These are phyloP conservation scores for Botia kubotai DNA, from an alignment of 2,797 vertebrate genomes.

Conservation along the genomic window DNA sequence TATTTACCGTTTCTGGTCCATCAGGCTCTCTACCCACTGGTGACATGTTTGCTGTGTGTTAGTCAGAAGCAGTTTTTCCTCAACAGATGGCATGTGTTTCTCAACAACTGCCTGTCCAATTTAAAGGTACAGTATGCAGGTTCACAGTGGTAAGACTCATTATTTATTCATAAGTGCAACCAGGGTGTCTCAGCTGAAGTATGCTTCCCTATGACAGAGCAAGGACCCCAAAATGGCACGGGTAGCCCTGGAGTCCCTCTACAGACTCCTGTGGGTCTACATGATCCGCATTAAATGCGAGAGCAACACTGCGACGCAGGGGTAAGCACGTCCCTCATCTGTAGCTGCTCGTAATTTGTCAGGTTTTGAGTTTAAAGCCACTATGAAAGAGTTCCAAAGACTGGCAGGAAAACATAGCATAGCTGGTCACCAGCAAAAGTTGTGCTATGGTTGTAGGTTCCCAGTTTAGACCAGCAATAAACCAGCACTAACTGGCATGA, in stretches of 20 bases:
- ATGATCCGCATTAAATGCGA: slow-evolving; percentile 99
- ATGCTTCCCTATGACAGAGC: slow-evolving; percentile 78
- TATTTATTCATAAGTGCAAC: not conserved
- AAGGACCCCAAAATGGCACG: slow-evolving; percentile 99
- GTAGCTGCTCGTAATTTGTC: not conserved
- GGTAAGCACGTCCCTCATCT: slow-evolving; percentile 73
- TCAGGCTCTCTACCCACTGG: slow-evolving; percentile 95
- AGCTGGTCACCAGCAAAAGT: too few species aligned
- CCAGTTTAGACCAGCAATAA: too few species aligned
- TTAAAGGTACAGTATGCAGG: slow-evolving; percentile 82
- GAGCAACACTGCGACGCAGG: slow-evolving; percentile 98
- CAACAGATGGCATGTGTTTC: slow-evolving; percentile 97
- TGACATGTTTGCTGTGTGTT: slow-evolving; percentile 97
- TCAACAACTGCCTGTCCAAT: slow-evolving; percentile 98
- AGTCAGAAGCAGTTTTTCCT: slow-evolving; percentile 98
- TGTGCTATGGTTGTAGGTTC: too few species aligned
- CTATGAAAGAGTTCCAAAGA: slow-evolving; percentile 3
- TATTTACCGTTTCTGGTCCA: slow-evolving; percentile 46
- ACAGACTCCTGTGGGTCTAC: slow-evolving; percentile 98
- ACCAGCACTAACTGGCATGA: not conserved
- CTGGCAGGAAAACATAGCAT: not conserved
- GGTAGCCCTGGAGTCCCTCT: slow-evolving; percentile 95
- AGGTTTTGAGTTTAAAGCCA: slow-evolving; percentile 16
- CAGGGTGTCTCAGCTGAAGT: not conserved
- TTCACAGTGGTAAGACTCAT: not conserved